These are phyloP conservation scores for Colostygia pectinataria DNA, from an alignment of 2,888 invertebrate genomes.

Conservation along the genomic window DNA sequence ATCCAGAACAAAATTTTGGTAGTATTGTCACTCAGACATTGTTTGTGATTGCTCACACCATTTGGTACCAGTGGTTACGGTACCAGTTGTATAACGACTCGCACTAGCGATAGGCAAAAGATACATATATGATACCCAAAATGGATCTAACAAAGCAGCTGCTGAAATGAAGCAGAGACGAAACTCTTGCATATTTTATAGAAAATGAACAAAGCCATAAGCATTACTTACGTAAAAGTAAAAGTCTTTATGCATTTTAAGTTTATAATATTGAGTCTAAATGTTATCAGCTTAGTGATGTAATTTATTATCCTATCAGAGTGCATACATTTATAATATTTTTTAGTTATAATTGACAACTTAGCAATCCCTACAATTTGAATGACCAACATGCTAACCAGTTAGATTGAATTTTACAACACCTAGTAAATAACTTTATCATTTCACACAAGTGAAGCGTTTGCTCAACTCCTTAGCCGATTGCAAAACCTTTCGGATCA, in stretches of 20 bases:
- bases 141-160: constrained; percentile 17
- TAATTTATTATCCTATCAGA: constrained; percentile 1
- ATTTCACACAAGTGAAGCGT: constrained; percentile 44
- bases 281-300: background rate
- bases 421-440: constrained; percentile 42
- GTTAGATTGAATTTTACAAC: constrained; percentile 33
- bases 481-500: constrained; percentile 42
- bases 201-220: constrained; percentile 3
- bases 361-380: constrained; percentile 30
- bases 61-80: no score
- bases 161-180: constrained; percentile 1
- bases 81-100: no score
- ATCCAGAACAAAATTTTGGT: constrained; percentile 34
- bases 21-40: constrained; percentile 39
- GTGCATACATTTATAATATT: constrained; percentile 16
- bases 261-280: constrained; percentile 1
- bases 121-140: constrained; percentile 24
- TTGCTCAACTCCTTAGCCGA: constrained; percentile 35
- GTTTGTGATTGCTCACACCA: constrained; percentile 42
- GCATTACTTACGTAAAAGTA: constrained; percentile 12
- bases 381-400: constrained; percentile 29
- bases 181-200: constrained; percentile 13
- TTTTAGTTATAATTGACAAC: constrained; percentile 22
- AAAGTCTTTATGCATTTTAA: constrained; percentile 3
- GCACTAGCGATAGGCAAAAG: no score